Evolutionary conservation across 2,113 vertebrate species (phyloP).

Genomic region (Myanophis thanlyinensis): DNA sequence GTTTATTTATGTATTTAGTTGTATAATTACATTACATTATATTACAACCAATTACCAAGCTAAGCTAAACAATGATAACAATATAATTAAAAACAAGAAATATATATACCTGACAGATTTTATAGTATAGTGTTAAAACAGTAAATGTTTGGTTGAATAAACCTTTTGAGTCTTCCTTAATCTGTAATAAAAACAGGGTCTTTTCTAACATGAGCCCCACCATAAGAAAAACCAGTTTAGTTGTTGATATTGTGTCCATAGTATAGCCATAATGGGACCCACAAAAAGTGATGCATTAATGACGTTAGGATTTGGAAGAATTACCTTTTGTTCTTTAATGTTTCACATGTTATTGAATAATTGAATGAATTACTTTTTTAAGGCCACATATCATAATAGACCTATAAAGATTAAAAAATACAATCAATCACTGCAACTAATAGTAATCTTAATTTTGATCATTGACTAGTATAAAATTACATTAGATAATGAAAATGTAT

Average conservation of each 20-base stretch:
- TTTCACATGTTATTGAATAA: not conserved
- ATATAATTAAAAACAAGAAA: not conserved
- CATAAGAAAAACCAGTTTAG: not conserved
- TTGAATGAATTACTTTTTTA: not conserved
- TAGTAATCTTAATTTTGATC: not conserved
- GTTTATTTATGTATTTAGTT: not conserved
- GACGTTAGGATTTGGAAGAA: not conserved
- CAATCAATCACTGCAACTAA: not conserved
- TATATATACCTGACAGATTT: not conserved
- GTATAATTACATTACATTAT: not conserved
- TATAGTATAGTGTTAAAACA: not conserved
- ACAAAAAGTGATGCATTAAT: not conserved
- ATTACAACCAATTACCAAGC: not conserved
- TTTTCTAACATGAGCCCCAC: not conserved
- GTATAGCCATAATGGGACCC: not conserved
- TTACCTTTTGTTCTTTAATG: not conserved
- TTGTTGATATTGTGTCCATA: not conserved
- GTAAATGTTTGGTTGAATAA: not conserved
- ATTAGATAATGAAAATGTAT: not conserved
- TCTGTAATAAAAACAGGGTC: not conserved
- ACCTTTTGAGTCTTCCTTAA: not conserved
- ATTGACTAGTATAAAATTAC: not conserved
- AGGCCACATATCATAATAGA: not conserved
- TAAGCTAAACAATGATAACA: not conserved
- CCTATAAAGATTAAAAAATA: not conserved